Conservation (phyloP, 2,113 vertebrate species). For the Thryonomys swinderianus region DNA sequence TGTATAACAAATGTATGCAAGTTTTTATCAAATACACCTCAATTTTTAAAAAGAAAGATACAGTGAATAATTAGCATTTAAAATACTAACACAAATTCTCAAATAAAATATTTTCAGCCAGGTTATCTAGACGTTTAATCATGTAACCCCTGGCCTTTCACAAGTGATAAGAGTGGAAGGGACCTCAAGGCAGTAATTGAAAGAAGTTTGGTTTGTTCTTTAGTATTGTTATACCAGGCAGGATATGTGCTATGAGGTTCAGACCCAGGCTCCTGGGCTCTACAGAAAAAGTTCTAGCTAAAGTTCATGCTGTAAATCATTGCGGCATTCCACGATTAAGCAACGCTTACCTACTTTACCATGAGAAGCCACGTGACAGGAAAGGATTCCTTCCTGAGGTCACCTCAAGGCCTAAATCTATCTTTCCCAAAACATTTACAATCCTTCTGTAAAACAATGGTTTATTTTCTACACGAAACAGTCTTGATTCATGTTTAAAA, state of each 20-base stretch:
- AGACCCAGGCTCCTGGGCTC: neutral
- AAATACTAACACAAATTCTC: neutral
- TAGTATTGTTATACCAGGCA: neutral
- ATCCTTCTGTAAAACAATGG: constrained; percentile 10
- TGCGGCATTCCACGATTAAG: neutral
- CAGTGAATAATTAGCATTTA: neutral
- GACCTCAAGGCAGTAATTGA: neutral
- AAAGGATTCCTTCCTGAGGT: constrained; percentile 2
- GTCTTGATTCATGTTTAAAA: constrained; percentile 68
- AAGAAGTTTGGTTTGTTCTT: neutral
- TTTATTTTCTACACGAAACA: constrained; percentile 8
- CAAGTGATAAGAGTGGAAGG: neutral
- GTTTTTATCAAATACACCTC: neutral
- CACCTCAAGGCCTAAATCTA: constrained; percentile 62
- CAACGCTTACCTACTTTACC: neutral
- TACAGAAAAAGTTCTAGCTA: neutral
- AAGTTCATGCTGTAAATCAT: constrained; percentile 30
- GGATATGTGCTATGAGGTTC: neutral
- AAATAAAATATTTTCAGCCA: neutral
- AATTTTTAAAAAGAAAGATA: neutral
- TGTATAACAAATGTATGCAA: neutral
- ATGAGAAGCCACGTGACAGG: neutral
- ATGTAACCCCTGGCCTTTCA: neutral
- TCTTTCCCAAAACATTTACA: constrained; percentile 40
- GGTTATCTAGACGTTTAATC: neutral